These are phyloP conservation scores for Istiophorus platypterus DNA, from an alignment of 2,113 vertebrate species.

Conservation along the genomic window DNA sequence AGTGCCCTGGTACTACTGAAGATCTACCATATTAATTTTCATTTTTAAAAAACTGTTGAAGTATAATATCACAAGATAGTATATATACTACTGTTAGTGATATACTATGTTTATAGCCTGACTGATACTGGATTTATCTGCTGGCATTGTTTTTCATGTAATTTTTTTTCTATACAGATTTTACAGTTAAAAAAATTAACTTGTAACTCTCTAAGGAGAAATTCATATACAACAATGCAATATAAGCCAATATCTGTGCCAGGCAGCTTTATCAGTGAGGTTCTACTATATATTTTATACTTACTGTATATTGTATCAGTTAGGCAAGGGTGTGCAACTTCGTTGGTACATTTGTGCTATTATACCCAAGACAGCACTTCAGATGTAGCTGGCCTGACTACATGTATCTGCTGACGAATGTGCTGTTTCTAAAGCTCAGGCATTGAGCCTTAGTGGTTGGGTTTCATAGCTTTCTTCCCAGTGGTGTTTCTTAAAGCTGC, in stretches of 20 bases:
- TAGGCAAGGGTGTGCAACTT: not conserved
- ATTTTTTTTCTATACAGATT: not conserved
- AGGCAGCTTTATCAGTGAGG: not conserved
- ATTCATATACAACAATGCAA: not conserved
- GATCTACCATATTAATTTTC: not conserved
- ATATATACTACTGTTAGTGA: too few species aligned
- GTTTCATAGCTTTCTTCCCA: conserved; percentile 38
- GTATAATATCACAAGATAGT: not conserved
- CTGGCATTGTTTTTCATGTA: not conserved
- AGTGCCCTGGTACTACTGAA: not conserved
- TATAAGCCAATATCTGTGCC: not conserved
- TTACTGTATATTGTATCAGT: not conserved
- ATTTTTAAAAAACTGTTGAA: not conserved
- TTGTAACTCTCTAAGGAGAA: not conserved
- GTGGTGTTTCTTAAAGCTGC: conserved; percentile 47
- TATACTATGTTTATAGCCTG: not conserved
- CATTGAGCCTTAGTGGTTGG: conserved; percentile 40
- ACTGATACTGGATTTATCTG: not conserved
- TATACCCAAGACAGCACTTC: conserved; percentile 28
- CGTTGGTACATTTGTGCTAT: conserved; percentile 6
- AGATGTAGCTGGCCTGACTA: conserved; percentile 24
- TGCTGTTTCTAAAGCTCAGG: conserved; percentile 21
- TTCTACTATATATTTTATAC: conserved; percentile 2
- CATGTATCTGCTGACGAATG: conserved; percentile 57
- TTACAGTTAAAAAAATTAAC: too few species aligned